phyloP scores from a whole-genome alignment of 2,797 vertebrate genomes.

The Clamator glandarius region DNA sequence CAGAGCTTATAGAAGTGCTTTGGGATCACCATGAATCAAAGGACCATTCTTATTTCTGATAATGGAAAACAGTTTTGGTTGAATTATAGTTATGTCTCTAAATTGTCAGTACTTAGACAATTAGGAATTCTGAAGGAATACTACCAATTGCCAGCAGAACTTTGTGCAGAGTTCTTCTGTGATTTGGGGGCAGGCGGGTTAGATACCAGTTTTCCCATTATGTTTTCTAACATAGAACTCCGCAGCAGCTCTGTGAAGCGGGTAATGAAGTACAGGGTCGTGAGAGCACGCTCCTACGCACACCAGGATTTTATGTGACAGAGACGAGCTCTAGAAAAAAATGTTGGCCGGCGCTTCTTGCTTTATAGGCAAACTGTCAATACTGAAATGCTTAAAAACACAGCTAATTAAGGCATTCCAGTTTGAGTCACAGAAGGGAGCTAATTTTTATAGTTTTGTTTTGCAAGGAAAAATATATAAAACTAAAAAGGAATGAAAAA shows the following conservation, averaged over 20 bases:
- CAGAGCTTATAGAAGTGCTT: background rate
- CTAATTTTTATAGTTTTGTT: conserved; percentile 10
- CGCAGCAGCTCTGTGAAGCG: background rate
- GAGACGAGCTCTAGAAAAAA: background rate
- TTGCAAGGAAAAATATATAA: conserved; percentile 14
- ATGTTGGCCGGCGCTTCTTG: background rate
- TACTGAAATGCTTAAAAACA: background rate
- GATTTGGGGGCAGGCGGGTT: background rate
- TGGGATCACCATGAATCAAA: background rate
- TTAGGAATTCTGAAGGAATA: background rate
- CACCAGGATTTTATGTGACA: background rate
- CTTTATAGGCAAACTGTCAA: conserved; percentile 7
- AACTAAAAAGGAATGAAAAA: background rate
- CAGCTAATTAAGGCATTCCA: background rate
- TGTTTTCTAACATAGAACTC: background rate
- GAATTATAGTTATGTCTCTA: background rate
- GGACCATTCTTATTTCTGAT: background rate
- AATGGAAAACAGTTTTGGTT: conserved; percentile 4
- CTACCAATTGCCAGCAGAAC: background rate
- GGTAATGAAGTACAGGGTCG: background rate
- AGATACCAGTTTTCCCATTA: background rate
- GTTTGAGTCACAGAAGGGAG: background rate
- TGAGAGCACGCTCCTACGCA: rapidly evolving
- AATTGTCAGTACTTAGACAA: background rate
- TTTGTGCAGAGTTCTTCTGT: background rate